phyloP scores from a whole-genome alignment of 2,113 vertebrate species.

The Spea bombifrons region DNA sequence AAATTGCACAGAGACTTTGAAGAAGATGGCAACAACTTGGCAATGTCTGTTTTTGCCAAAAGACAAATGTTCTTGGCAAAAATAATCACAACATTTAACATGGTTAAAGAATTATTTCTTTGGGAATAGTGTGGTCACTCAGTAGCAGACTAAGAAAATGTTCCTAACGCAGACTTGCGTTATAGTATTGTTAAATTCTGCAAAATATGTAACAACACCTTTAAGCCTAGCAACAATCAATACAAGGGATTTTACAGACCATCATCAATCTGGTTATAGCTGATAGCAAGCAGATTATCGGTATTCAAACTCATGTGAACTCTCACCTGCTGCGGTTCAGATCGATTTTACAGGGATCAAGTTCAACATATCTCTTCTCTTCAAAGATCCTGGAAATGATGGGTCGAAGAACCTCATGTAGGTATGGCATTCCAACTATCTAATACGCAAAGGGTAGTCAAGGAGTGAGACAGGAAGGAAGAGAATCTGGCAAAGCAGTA shows the following conservation, averaged over 20 bases:
- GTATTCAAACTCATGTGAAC: neutral
- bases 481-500: neutral
- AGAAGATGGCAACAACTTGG: neutral
- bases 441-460: conserved; percentile 50
- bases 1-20: neutral
- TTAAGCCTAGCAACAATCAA: no score
- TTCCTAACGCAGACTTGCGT: no score
- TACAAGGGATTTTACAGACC: no score
- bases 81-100: neutral
- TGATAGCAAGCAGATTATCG: neutral
- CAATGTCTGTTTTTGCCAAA: neutral
- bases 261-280: neutral
- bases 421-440: conserved; percentile 88
- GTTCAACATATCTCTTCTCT: conserved; percentile 87
- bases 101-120: no score
- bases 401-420: conserved; percentile 80
- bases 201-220: no score
- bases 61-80: neutral
- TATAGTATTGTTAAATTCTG: no score
- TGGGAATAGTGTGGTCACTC: no score
- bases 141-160: no score
- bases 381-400: conserved; percentile 82
- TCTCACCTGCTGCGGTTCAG: conserved; percentile 73
- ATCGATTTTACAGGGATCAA: conserved; percentile 87
- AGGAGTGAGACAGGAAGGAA: neutral